Evolutionary conservation across 2,888 invertebrate genomes (phyloP).

Genomic region (Helobdella robusta): DNA sequence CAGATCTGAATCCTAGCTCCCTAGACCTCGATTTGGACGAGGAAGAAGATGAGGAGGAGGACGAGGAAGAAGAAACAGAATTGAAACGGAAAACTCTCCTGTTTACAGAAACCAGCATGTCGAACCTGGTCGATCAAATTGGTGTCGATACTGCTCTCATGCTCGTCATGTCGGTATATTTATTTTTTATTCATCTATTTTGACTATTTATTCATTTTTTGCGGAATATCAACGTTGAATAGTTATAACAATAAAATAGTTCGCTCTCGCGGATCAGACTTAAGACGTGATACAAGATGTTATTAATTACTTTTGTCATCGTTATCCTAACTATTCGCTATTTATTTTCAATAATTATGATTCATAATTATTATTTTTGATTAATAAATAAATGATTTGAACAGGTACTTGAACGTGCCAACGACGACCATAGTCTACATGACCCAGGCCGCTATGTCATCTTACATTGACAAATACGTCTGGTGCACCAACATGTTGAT

Average conservation of each 20-base stretch:
- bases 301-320: too few species aligned
- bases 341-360: too few species aligned
- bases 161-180: slow-evolving; percentile 39
- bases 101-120: slow-evolving; percentile 8
- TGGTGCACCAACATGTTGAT: slow-evolving; percentile 10
- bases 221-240: background rate
- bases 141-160: background rate
- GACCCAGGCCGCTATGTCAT: slow-evolving; percentile 5
- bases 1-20: too few species aligned
- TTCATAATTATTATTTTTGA: too few species aligned
- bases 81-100: background rate
- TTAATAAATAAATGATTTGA: background rate
- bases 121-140: background rate
- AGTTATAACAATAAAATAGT: too few species aligned
- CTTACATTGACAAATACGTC: background rate
- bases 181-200: too few species aligned
- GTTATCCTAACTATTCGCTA: too few species aligned
- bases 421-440: slow-evolving; percentile 18
- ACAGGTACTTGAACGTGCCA: slow-evolving; percentile 23
- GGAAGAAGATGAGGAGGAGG: slow-evolving; percentile 22
- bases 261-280: too few species aligned
- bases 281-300: too few species aligned
- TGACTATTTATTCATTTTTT: background rate
- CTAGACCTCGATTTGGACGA: too few species aligned
- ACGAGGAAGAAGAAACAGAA: slow-evolving; percentile 17